Evolutionary conservation across 2,888 invertebrate genomes (phyloP), one percentile per base, ranked within the genome.

Genomic region (Cryptophagus acutangulus): DNA sequence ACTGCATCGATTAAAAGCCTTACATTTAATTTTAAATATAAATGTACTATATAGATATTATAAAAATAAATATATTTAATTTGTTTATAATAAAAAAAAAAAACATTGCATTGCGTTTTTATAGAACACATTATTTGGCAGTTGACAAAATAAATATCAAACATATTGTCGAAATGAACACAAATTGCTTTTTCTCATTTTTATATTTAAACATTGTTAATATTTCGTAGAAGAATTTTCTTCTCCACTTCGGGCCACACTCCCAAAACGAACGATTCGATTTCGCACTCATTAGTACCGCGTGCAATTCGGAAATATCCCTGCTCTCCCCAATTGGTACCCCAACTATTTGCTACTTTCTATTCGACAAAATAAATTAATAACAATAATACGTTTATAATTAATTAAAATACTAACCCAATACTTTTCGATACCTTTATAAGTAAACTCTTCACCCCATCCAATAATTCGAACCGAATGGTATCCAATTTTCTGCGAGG

Each of bases 321-420:
- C 46, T 81, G 73, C 64, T 95, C 93, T 6, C 95, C 96, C 95
- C 95, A 96, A 52, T 80, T 73, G 0, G 69, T 60, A 5, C 96
- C 95, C 96, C 96, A 96, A 18, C 92, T 92, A 71, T 96, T 96
- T 33, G 90, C 90, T 28, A 86, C 90, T 61, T 88, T 75, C 94
- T 95, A 73, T 2, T 72, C 70, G 45, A 28, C 8, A 30, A 13
- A 40, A 31, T 39, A 12, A 36, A 13, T 15, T 31, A 31, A 31
- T 15, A 8, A 31, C 5, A 29, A 29, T 29, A 29, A 29, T 29
- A 16, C n/a, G 12, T 26, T 26, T 6, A 26, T 26, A 13, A 26
- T 26, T 6, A n/a, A n/a, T 5, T 34, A 13, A 9, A 26, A 15
- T 31, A 66, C 77, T 77, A 73, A 91, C 91, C 93, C 93, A 93